Conservation (phyloP, 2,888 invertebrate genomes). For the Brenthis daphne region DNA sequence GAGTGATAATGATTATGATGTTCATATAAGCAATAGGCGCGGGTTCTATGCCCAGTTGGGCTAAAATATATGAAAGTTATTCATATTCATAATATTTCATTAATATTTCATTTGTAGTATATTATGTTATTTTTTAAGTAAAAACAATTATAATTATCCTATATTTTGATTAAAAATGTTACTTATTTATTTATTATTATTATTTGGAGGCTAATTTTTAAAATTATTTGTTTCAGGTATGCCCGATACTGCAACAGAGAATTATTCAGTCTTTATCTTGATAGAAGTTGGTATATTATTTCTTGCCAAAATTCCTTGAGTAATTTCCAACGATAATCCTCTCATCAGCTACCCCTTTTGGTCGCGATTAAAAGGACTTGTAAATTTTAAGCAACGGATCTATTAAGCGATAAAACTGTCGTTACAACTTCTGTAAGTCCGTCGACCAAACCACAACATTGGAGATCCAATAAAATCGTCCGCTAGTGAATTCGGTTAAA, state of each 20-base stretch:
- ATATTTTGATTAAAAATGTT: background rate
- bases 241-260: background rate
- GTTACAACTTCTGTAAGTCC: slow-evolving; percentile 29
- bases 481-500: background rate
- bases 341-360: slow-evolving; percentile 9
- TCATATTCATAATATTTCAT: too few relatives aligned
- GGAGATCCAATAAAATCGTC: slow-evolving; percentile 8
- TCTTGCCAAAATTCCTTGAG: background rate
- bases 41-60: too few relatives aligned
- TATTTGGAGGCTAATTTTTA: background rate
- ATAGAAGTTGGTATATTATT: too few relatives aligned
- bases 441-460: slow-evolving; percentile 22
- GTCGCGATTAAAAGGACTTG: slow-evolving; percentile 26
- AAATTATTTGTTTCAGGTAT: slow-evolving; percentile 21
- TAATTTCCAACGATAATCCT: background rate
- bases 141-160: too few relatives aligned
- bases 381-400: slow-evolving; percentile 32
- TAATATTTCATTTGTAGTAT: too few relatives aligned
- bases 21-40: too few relatives aligned
- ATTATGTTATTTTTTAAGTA: too few relatives aligned
- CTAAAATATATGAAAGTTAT: too few relatives aligned
- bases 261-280: too few relatives aligned
- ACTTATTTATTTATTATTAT: background rate
- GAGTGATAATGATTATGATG: too few relatives aligned
- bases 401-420: slow-evolving; percentile 33